phyloP scores from a whole-genome alignment of 2,888 invertebrate genomes.

The Machimus atricapillus region DNA sequence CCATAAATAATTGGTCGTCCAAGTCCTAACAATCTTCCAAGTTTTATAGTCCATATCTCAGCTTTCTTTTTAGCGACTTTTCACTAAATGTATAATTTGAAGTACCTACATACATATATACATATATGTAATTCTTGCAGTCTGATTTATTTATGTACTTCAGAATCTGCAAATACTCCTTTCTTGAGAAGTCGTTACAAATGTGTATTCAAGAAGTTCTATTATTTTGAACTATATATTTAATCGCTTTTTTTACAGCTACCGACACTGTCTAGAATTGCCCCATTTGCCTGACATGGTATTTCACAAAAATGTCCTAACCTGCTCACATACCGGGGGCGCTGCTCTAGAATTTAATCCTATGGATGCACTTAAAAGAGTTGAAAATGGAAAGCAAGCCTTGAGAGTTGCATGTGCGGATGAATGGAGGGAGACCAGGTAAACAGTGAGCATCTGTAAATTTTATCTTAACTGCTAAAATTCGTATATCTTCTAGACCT shows the following conservation, averaged over 20 bases:
- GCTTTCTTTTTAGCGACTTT: no score
- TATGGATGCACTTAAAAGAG: conserved; percentile 85
- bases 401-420: conserved; percentile 89
- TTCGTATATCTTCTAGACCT: conserved; percentile 64
- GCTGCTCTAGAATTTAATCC: conserved; percentile 83
- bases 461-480: conserved; percentile 48
- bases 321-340: conserved; percentile 73
- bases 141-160: no score
- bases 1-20: no score
- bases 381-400: conserved; percentile 75
- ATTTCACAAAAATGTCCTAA: conserved; percentile 88
- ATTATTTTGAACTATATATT: neutral
- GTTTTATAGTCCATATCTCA: no score
- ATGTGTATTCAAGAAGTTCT: no score
- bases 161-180: no score
- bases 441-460: conserved; percentile 37
- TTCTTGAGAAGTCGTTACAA: no score
- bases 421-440: conserved; percentile 91
- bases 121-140: no score
- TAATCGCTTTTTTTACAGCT: conserved; percentile 65
- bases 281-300: conserved; percentile 99
- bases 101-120: no score
- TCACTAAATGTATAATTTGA: no score
- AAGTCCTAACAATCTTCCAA: no score
- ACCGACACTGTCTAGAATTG: conserved; percentile 73